phyloP scores from a whole-genome alignment of 2,113 vertebrate species.

The Poeciliopsis prolifica region DNA sequence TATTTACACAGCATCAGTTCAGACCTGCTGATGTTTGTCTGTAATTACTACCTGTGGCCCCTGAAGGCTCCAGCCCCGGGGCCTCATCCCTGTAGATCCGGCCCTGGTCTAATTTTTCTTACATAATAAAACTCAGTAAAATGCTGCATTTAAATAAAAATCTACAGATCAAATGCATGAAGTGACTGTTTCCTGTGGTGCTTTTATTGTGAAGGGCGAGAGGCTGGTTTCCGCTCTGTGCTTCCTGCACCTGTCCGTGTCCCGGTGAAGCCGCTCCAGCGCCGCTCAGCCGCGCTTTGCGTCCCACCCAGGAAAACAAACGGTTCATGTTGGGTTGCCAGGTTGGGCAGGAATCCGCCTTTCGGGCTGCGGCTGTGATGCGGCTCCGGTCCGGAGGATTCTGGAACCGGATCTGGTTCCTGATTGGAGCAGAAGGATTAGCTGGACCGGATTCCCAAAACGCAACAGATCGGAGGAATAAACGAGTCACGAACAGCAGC shows the following conservation, averaged over 20 bases:
- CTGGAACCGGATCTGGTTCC: slow-evolving; percentile 21
- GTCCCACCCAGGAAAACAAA: background rate
- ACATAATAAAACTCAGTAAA: too few species aligned
- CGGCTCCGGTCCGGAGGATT: background rate
- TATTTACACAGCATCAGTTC: too few species aligned
- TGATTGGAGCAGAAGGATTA: background rate
- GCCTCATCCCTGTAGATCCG: too few species aligned
- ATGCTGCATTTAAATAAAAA: too few species aligned
- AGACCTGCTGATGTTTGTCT: too few species aligned
- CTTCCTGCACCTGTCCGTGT: slow-evolving; percentile 33
- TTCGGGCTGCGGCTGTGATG: background rate
- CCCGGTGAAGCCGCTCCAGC: background rate
- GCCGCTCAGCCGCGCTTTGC: background rate
- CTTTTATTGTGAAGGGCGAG: background rate
- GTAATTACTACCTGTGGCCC: too few species aligned
- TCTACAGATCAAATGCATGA: too few species aligned
- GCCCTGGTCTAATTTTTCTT: too few species aligned
- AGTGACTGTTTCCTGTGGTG: background rate
- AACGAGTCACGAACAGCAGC: background rate
- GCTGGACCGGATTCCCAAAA: slow-evolving; percentile 30
- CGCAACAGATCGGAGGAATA: background rate
- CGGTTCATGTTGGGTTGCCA: slow-evolving; percentile 56
- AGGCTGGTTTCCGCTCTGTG: background rate
- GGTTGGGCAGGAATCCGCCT: slow-evolving; percentile 13
- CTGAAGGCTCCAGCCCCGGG: too few species aligned